Conservation (phyloP, 2,888 invertebrate genomes). For the Pasiphila rectangulata region DNA sequence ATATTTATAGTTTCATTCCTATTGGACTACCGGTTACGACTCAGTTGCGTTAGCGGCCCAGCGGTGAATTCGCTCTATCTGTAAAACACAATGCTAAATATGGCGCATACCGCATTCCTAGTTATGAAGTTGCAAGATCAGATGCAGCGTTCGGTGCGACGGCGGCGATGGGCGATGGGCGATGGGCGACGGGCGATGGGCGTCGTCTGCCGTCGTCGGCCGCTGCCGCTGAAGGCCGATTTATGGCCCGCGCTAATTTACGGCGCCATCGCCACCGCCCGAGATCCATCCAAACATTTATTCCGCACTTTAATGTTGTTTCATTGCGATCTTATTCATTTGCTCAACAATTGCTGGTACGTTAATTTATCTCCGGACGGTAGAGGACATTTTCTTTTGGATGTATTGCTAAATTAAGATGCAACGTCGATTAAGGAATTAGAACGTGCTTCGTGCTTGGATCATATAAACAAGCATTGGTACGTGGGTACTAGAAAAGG, state of each 20-base stretch:
- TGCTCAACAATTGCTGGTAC: constrained; percentile 3
- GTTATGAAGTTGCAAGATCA: background rate
- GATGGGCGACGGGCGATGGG: no score
- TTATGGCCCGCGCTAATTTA: constrained; percentile 68
- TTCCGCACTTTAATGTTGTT: constrained; percentile 30
- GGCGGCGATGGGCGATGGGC: constrained; percentile 45
- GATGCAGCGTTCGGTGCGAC: constrained; percentile 21
- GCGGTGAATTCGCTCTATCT: no score
- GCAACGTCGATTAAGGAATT: no score
- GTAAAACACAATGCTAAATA: no score
- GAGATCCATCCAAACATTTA: constrained; percentile 64
- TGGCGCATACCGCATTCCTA: constrained; percentile 14
- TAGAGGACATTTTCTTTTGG: no score
- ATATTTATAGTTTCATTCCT: no score
- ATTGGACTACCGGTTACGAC: no score
- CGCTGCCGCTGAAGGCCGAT: constrained; percentile 57
- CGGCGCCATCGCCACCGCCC: constrained; percentile 41
- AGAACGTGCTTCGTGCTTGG: no score
- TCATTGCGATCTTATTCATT: constrained; percentile 28
- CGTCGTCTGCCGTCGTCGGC: constrained; percentile 47
- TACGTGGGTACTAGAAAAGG: no score
- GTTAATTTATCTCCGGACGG: background rate
- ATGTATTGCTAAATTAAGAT: no score
- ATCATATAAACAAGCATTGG: no score
- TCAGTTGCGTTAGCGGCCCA: no score